Evolutionary conservation across 2,888 invertebrate genomes (phyloP).

Genomic region (Nematopogon swammerdamellus): DNA sequence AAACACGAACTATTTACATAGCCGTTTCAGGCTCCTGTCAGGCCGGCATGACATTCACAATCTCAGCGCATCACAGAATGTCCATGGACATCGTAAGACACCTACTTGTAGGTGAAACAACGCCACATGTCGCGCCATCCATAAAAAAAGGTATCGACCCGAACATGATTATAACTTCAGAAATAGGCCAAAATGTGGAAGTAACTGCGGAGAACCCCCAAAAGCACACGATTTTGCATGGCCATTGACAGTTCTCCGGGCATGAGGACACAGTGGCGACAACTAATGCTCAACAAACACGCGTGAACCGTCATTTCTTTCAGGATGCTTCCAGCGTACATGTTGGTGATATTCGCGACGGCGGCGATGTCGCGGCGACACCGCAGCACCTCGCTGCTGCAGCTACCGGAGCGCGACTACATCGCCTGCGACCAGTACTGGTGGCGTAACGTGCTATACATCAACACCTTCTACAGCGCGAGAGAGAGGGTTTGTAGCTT

Average conservation of each 20-base stretch:
- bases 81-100: too few relatives aligned
- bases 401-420: constrained; percentile 54
- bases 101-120: too few relatives aligned
- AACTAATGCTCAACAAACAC: background rate
- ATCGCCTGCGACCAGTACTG: constrained; percentile 55
- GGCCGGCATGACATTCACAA: too few relatives aligned
- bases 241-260: too few relatives aligned
- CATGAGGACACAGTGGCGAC: background rate
- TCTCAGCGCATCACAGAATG: too few relatives aligned
- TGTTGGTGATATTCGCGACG: constrained; percentile 50
- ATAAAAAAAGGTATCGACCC: too few relatives aligned
- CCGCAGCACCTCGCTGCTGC: constrained; percentile 25
- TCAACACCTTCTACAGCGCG: constrained; percentile 57
- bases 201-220: background rate
- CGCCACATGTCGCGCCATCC: too few relatives aligned
- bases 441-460: constrained; percentile 63
- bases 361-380: constrained; percentile 31
- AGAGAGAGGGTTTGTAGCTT: constrained; percentile 53
- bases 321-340: constrained; percentile 61
- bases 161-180: too few relatives aligned
- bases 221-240: too few relatives aligned
- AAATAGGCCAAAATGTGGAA: background rate
- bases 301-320: too few relatives aligned
- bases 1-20: too few relatives aligned
- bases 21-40: too few relatives aligned